Conservation (phyloP, 2,113 vertebrate species). For the Passer montanus region DNA sequence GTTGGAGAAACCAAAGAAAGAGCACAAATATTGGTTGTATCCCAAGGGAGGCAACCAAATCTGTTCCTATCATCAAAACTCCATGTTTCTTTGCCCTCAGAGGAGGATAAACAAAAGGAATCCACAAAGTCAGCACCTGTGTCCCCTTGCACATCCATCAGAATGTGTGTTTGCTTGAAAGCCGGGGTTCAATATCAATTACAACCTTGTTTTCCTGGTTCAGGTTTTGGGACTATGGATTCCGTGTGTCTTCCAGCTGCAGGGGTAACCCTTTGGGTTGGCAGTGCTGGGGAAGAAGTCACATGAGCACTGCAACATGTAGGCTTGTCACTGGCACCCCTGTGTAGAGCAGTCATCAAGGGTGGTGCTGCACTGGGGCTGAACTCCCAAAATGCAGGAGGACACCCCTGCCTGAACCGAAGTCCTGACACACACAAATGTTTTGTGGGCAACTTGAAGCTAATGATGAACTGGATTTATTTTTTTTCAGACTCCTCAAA, state of each 20-base stretch:
- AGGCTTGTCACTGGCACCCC: neutral
- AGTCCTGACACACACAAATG: fast-evolving
- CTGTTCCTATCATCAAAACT: neutral
- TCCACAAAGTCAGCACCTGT: neutral
- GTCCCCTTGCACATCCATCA: neutral
- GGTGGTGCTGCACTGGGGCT: neutral
- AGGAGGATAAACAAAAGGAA: neutral
- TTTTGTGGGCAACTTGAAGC: neutral
- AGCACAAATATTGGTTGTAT: neutral
- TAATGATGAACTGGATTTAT: neutral
- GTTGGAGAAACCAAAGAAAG: neutral
- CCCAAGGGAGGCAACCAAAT: neutral
- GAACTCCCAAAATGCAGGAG: neutral
- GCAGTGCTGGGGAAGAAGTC: neutral
- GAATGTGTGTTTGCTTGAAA: neutral
- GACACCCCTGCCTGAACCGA: neutral
- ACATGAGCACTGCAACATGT: neutral
- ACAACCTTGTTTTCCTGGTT: neutral
- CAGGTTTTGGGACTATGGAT: neutral
- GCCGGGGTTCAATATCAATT: neutral
- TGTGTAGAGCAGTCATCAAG: fast-evolving
- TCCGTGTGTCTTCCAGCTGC: fast-evolving
- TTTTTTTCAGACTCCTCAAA: neutral
- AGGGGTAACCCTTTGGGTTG: neutral
- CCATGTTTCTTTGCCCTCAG: neutral